phyloP scores from a whole-genome alignment of 2,888 invertebrate species.

The Sipha maydis region DNA sequence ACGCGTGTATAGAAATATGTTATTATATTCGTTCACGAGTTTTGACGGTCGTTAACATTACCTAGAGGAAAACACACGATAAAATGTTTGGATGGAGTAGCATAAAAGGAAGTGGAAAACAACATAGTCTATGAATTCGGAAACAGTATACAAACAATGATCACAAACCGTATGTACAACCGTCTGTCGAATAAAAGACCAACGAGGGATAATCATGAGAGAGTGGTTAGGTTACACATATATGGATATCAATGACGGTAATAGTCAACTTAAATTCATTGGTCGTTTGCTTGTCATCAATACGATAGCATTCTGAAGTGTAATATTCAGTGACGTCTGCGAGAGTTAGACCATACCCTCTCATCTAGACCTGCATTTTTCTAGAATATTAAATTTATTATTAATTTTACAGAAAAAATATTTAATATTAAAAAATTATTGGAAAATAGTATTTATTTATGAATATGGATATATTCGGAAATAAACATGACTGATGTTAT shows the following conservation, averaged over 20 bases:
- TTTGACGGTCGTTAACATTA: neutral
- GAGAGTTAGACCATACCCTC: no score
- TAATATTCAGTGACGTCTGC: no score
- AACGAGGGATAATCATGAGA: no score
- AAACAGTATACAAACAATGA: neutral
- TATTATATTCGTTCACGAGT: neutral
- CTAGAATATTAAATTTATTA: no score
- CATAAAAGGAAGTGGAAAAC: neutral
- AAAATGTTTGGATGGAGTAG: neutral
- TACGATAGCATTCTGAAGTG: neutral
- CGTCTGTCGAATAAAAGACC: neutral
- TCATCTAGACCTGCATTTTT: no score
- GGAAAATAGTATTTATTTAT: no score
- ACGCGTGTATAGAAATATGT: neutral
- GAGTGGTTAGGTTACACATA: neutral
- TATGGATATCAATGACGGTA: neutral
- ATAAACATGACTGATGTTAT: no score
- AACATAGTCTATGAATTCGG: neutral
- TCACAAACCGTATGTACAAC: neutral
- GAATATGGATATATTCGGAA: no score
- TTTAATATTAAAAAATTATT: no score
- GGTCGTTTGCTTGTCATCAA: neutral
- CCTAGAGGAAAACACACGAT: neutral
- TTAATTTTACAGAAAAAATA: no score
- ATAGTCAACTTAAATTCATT: slow-evolving; percentile 2